A percentile compares a stretch with the other conserved stretches of the same genome.
Evolutionary conservation across 1,140 invertebrate genomes (phyloP).

Genomic region (Danaus melanippus): DNA sequence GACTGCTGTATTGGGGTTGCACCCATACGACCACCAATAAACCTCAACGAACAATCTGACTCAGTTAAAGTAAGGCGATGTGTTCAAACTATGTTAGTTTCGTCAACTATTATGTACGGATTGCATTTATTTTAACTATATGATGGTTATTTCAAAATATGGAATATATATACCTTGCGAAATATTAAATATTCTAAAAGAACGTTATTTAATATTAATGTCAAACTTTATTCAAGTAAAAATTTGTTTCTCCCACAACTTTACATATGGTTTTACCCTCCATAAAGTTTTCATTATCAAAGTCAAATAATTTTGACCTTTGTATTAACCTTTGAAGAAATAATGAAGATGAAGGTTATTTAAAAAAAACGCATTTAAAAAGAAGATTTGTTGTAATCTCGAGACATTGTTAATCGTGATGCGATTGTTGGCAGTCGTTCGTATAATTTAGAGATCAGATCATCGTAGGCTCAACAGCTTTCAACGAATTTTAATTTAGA

Average conservation of each 20-base stretch:
- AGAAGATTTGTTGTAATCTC: slow-evolving; percentile 21
- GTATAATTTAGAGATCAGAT: slow-evolving; percentile 36
- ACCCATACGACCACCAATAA: slow-evolving; percentile 82
- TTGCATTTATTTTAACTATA: too few relatives aligned
- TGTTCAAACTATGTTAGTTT: slow-evolving; percentile 1
- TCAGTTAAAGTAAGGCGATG: slow-evolving; percentile 79
- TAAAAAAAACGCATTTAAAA: slow-evolving; percentile 3
- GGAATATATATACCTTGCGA: too few relatives aligned
- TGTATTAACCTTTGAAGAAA: too few relatives aligned
- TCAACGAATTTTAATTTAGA: slow-evolving; percentile 7
- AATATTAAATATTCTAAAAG: too few relatives aligned
- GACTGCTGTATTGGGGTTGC: slow-evolving; percentile 76
- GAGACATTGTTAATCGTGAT: slow-evolving; percentile 21
- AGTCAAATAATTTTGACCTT: slow-evolving; percentile 1
- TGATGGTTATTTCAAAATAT: too few relatives aligned
- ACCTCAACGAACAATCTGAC: slow-evolving; percentile 83
- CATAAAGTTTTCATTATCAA: background rate
- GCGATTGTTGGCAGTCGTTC: slow-evolving; percentile 43
- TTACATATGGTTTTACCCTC: too few relatives aligned
- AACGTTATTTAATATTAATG: too few relatives aligned
- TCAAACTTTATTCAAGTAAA: too few relatives aligned
- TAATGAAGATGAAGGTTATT: too few relatives aligned
- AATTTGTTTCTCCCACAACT: too few relatives aligned
- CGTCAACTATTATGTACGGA: too few relatives aligned
- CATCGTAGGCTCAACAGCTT: slow-evolving; percentile 21